Conservation (phyloP, 2,888 invertebrate species). For the Pyrocoelia pectoralis region DNA sequence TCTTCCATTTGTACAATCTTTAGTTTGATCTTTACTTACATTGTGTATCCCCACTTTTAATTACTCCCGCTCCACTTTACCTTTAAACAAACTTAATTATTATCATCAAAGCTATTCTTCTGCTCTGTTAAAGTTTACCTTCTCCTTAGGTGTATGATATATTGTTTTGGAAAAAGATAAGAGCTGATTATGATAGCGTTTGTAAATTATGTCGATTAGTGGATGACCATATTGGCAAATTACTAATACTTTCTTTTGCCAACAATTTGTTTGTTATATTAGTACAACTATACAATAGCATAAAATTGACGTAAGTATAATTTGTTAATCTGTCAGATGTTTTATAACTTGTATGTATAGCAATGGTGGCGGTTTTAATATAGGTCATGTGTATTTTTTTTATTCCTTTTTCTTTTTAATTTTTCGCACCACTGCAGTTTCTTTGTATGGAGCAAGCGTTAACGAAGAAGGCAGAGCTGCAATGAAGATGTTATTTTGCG, state of each 20-base stretch:
- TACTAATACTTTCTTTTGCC: neutral
- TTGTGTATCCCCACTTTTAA: too few species aligned
- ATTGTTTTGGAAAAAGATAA: neutral
- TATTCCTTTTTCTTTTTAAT: neutral
- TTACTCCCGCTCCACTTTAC: too few species aligned
- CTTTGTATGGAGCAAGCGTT: neutral
- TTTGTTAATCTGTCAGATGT: neutral
- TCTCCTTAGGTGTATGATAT: neutral
- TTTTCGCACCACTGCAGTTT: neutral
- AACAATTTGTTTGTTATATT: neutral
- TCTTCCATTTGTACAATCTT: too few species aligned
- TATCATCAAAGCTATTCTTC: too few species aligned
- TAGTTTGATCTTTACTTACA: too few species aligned
- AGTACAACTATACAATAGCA: neutral
- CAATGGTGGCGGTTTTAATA: neutral
- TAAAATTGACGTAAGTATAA: neutral
- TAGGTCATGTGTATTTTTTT: neutral
- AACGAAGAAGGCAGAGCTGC: neutral
- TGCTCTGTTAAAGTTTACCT: too few species aligned
- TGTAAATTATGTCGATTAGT: neutral
- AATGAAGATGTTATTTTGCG: neutral
- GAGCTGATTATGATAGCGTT: neutral
- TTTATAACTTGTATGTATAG: neutral
- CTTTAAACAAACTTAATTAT: too few species aligned
- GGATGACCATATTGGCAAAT: neutral